phyloP scores from a whole-genome alignment of 2,797 vertebrate genomes.

The Hapalemur alaotrensis region DNA sequence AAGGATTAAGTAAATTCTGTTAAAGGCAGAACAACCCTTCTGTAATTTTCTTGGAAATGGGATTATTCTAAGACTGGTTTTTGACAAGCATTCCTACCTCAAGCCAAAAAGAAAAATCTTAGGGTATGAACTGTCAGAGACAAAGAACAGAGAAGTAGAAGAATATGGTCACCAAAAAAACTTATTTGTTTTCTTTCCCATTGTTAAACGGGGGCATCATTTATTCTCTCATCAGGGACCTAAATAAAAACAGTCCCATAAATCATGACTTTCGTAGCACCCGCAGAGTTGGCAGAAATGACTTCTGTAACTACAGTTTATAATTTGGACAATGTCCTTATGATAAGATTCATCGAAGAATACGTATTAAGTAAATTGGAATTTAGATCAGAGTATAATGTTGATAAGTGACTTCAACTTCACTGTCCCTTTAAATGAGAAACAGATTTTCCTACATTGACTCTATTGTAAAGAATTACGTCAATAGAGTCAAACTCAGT shows the following conservation, averaged over 20 bases:
- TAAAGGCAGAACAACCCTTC: slow-evolving; percentile 67
- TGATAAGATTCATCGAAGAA: slow-evolving; percentile 42
- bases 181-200: neutral
- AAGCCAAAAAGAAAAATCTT: slow-evolving; percentile 35
- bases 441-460: slow-evolving; percentile 10
- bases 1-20: slow-evolving; percentile 73
- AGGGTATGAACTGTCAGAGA: slow-evolving; percentile 63
- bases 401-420: slow-evolving; percentile 18
- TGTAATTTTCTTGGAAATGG: slow-evolving; percentile 77
- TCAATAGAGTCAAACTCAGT: neutral
- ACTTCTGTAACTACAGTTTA: neutral
- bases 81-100: slow-evolving; percentile 71
- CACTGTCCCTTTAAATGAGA: slow-evolving; percentile 25
- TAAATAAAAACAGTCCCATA: slow-evolving; percentile 54
- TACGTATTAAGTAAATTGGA: slow-evolving; percentile 4
- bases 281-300: slow-evolving; percentile 17
- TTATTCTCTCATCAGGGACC: slow-evolving; percentile 22
- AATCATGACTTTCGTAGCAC: neutral
- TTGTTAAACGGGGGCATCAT: neutral
- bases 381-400: slow-evolving; percentile 17
- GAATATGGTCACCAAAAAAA: neutral
- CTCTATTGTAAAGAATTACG: slow-evolving; percentile 41
- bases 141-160: neutral
- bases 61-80: slow-evolving; percentile 49
- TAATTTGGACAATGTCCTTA: neutral